phyloP scores from a whole-genome alignment of 23 tunicate genomes.

The Styela clava region DNA sequence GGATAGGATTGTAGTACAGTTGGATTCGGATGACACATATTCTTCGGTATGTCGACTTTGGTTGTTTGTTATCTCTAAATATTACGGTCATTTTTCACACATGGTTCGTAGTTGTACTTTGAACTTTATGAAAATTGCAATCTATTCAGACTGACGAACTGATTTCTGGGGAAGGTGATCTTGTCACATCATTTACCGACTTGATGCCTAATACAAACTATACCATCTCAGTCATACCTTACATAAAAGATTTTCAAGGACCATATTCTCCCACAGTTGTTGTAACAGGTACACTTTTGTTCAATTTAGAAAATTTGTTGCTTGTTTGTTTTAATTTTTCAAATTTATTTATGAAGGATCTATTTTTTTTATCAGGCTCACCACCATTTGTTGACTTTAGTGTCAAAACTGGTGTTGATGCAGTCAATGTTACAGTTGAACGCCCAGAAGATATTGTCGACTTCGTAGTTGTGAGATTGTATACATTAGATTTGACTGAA shows the following conservation, averaged over 20 bases:
- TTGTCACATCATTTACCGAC: not conserved
- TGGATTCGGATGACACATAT: not conserved
- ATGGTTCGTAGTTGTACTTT: no score
- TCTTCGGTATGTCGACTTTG: not conserved
- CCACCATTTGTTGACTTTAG: constrained; percentile 12
- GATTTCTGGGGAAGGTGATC: no score
- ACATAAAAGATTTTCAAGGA: constrained; percentile 14
- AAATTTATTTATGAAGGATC: no score
- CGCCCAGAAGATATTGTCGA: constrained; percentile 29
- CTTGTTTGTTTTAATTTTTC: no score
- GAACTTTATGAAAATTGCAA: no score
- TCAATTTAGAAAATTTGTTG: no score
- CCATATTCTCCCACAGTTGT: constrained; percentile 1
- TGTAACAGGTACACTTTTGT: constrained; percentile 25
- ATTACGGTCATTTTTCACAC: no score
- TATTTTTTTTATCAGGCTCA: constrained; percentile 24
- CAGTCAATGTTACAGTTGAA: constrained; percentile 16
- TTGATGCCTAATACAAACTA: constrained; percentile 24
- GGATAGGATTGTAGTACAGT: not conserved
- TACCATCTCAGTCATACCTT: constrained; percentile 21
- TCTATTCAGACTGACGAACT: no score
- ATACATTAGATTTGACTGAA: not conserved
- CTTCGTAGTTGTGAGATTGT: not conserved
- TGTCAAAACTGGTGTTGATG: not conserved
- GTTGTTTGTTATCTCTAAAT: no score